Evolutionary conservation across 2,888 invertebrate species (phyloP).

Genomic region (Scelioninae gen. 1): DNA sequence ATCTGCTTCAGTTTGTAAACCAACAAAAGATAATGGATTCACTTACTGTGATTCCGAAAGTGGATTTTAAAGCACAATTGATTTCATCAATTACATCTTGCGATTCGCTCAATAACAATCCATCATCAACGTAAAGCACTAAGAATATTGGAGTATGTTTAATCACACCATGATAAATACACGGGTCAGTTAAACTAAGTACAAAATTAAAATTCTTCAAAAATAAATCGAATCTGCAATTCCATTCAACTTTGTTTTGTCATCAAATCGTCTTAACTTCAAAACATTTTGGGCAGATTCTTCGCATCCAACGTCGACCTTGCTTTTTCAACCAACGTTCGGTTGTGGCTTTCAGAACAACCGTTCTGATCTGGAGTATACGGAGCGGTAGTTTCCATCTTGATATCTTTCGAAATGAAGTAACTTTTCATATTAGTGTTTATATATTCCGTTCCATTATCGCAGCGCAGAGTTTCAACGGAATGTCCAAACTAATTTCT

Average conservation of each 20-base stretch:
- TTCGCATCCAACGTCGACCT: conserved; percentile 59
- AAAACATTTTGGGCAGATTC: conserved; percentile 32
- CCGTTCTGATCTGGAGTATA: conserved; percentile 69
- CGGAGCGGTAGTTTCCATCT: conserved; percentile 29
- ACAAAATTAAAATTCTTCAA: conserved; percentile 72
- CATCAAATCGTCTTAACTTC: conserved; percentile 74
- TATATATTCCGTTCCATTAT: conserved; percentile 46
- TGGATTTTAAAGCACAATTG: conserved; percentile 8
- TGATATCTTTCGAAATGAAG: conserved; percentile 5
- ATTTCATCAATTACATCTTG: conserved; percentile 27
- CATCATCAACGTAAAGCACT: conserved; percentile 78
- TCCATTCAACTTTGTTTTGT: conserved; percentile 80
- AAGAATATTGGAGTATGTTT: conserved; percentile 70
- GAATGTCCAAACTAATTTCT: conserved; percentile 31
- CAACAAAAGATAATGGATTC: conserved; percentile 34
- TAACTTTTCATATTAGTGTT: conserved; percentile 34
- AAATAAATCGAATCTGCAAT: conserved; percentile 75
- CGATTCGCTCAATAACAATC: conserved; percentile 62
- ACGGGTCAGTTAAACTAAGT: conserved; percentile 75
- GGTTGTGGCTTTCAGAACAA: conserved; percentile 65
- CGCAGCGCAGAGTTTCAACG: conserved; percentile 35
- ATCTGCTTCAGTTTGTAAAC: conserved; percentile 24
- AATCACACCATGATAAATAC: conserved; percentile 73
- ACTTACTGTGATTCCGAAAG: conserved; percentile 29
- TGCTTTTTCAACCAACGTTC: conserved; percentile 63